These are phyloP conservation scores for Esox masquinongy DNA, from an alignment of 2,797 vertebrate genomes.

Conservation along the genomic window DNA sequence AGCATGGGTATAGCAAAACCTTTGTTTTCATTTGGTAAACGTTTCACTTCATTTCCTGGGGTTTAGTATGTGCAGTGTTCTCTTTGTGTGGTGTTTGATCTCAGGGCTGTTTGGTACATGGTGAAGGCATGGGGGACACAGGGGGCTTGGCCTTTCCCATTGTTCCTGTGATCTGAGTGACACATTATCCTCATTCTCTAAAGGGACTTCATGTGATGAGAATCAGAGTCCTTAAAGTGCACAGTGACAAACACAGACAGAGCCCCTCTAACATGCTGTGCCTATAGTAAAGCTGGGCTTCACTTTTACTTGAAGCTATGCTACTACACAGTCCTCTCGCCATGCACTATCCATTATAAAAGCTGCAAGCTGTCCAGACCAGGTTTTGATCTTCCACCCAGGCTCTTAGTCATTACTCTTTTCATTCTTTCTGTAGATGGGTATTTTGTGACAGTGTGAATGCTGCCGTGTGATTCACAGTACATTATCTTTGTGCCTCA, in stretches of 20 bases:
- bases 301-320: constrained; percentile 30
- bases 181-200: constrained; percentile 61
- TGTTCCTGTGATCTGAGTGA: constrained; percentile 67
- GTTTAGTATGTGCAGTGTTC: constrained; percentile 26
- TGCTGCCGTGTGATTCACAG: constrained; percentile 46
- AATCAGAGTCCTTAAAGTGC: constrained; percentile 74
- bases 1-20: constrained; percentile 52
- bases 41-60: constrained; percentile 42
- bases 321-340: constrained; percentile 50
- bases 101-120: constrained; percentile 52
- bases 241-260: constrained; percentile 64
- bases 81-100: constrained; percentile 46
- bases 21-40: constrained; percentile 41
- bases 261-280: constrained; percentile 47
- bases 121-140: constrained; percentile 62
- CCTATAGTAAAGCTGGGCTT: neutral
- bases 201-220: constrained; percentile 58
- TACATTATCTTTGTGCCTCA: constrained; percentile 61
- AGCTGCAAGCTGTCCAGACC: constrained; percentile 41
- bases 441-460: constrained; percentile 25
- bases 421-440: constrained; percentile 33
- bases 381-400: constrained; percentile 27
- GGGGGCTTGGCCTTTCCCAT: constrained; percentile 53
- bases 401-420: constrained; percentile 41
- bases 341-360: constrained; percentile 43